Base-by-base conservation (phyloP, 1,140 invertebrate species). In the Antheraea mylitta region DNA sequence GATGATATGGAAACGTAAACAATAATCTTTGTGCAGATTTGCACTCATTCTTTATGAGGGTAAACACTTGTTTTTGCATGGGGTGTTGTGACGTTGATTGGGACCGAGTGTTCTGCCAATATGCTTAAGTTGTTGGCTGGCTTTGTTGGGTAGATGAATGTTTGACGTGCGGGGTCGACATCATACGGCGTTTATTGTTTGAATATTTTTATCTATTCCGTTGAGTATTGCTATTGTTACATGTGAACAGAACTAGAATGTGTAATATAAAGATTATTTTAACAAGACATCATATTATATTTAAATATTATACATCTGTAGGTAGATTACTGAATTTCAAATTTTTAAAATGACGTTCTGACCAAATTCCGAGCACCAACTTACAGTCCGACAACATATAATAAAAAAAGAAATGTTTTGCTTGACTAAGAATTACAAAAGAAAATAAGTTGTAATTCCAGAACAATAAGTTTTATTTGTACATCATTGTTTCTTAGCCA, bases 21-120 rank as follows among this genome's bases (percentile, higher is more conserved):
- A 89, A 86, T 88, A 66, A 86, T 90, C 85, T 87, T 82, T 90
- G 85, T 86, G 79, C 82, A 88, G 88, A 90, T 89, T 90, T 90
- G 85, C 82, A 86, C 82, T 86, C 83, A 89, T 90, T 80, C 84
- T 90, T 85, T 89, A 90, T 87, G 85, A 87, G 86, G 77, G 86
- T 83, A 89, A 90, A 88, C 86, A 89, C 85, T 89, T 87, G 85
- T 87, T 18, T 69, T 78, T 83, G 81, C 75, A 37, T 79, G 78
- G 80, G 83, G 81, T 81, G 86, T 88, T 88, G 83, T 88, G 82
- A 86, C 81, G 83, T 87, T 83, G 86, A 90, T 89, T 87, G 86
- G 85, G 79, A 80, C 83, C 76, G 80, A 89, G 88, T 87, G 88
- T 83, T 86, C 82, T 84, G 78, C 86, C 88, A 89, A 89, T 88